These are phyloP conservation scores for Eulacestoma nigropectus DNA, from an alignment of 2,113 vertebrate species.

Conservation along the genomic window DNA sequence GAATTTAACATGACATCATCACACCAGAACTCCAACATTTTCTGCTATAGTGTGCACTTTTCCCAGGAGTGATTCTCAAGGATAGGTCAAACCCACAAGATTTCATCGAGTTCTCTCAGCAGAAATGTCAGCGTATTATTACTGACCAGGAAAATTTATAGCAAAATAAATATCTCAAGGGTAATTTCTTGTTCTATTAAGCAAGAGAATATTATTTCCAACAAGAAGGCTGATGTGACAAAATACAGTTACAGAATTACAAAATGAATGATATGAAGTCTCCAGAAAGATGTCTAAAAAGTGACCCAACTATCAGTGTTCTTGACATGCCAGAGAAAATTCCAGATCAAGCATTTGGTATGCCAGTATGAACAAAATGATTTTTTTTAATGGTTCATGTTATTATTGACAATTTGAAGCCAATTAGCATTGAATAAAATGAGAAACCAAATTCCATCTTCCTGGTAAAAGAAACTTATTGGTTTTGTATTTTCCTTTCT, in stretches of 20 bases:
- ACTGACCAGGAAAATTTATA: slow-evolving; percentile 40
- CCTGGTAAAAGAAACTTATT: background rate
- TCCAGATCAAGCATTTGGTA: background rate
- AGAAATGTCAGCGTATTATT: slow-evolving; percentile 53
- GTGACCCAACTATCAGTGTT: background rate
- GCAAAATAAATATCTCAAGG: slow-evolving; percentile 46
- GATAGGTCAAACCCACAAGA: slow-evolving; percentile 45
- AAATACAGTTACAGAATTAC: background rate
- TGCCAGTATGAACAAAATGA: fast-evolving
- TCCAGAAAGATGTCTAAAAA: background rate
- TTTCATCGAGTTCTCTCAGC: slow-evolving; percentile 45
- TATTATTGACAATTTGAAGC: background rate
- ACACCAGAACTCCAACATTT: background rate
- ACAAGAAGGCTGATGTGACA: slow-evolving; percentile 5
- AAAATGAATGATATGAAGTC: background rate
- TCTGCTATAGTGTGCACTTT: background rate
- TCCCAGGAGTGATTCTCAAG: slow-evolving; percentile 31
- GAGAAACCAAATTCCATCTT: background rate
- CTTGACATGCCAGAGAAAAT: background rate
- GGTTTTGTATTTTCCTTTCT: background rate
- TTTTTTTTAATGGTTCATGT: background rate
- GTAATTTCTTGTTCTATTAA: slow-evolving; percentile 40
- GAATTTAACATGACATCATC: slow-evolving; percentile 28
- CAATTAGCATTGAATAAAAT: background rate
- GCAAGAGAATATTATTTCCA: slow-evolving; percentile 8